Percentiles rank a stretch among this genome's conserved stretches.
Conservation (phyloP, 1,140 invertebrate species). For the Bombus difficillimus region DNA sequence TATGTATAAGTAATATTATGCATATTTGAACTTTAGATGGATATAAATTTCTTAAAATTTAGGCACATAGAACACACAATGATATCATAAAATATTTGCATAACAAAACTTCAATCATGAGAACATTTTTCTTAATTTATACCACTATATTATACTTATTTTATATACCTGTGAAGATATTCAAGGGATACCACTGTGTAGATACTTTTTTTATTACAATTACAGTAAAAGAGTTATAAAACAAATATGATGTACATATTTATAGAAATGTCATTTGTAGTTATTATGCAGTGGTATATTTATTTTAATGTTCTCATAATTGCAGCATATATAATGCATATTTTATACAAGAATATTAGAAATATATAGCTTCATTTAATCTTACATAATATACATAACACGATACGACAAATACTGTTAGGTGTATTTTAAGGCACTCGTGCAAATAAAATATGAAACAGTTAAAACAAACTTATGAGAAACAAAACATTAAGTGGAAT, state of each 20-base stretch:
- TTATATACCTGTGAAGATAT: conserved; percentile 26
- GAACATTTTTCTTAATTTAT: conserved; percentile 37
- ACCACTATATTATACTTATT: conserved; percentile 17
- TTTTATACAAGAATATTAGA: conserved; percentile 57
- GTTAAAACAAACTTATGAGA: conserved; percentile 60
- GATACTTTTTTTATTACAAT: conserved; percentile 24
- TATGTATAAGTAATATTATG: conserved; percentile 55
- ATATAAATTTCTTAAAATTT: conserved; percentile 65
- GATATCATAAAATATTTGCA: conserved; percentile 60
- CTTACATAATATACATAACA: conserved; percentile 62
- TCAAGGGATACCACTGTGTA: not conserved
- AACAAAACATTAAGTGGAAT: conserved; percentile 63
- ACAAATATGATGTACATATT: conserved; percentile 33
- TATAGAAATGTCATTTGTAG: conserved; percentile 38
- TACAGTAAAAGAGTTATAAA: not conserved
- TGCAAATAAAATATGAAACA: conserved; percentile 73
- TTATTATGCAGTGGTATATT: conserved; percentile 13
- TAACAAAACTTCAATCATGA: conserved; percentile 57
- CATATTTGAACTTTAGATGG: conserved; percentile 44
- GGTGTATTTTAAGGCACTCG: conserved; percentile 77
- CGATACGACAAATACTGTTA: conserved; percentile 74
- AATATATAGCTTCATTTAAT: conserved; percentile 54
- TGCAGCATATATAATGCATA: conserved; percentile 57
- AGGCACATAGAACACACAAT: conserved; percentile 75
- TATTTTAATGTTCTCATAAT: conserved; percentile 44